Percentiles rank a stretch among this genome's conserved stretches.
These are phyloP conservation scores for Bucco capensis DNA, from an alignment of 2,113 vertebrate genomes.

Conservation along the genomic window DNA sequence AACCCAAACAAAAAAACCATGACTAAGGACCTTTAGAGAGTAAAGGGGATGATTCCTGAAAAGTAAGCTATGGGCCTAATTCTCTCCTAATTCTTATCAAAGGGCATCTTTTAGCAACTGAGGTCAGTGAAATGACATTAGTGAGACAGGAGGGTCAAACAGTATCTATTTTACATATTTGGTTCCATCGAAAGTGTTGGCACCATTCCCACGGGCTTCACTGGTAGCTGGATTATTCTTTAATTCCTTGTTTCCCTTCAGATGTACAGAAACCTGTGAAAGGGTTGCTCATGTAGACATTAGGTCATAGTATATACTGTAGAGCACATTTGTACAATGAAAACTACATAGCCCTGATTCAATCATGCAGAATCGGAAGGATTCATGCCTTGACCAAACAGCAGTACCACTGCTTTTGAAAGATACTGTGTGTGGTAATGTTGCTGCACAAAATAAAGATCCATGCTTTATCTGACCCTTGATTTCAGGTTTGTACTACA, in stretches of 20 bases:
- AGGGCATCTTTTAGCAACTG: background rate
- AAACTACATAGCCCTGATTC: constrained; percentile 31
- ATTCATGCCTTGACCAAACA: constrained; percentile 18
- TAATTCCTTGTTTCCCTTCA: constrained; percentile 59
- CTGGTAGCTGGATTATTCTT: constrained; percentile 41
- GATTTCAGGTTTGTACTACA: background rate
- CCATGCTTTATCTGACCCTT: background rate
- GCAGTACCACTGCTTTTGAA: background rate
- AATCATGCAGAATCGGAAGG: constrained; percentile 47
- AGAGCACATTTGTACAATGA: constrained; percentile 29
- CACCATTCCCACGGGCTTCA: background rate
- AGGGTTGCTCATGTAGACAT: constrained; percentile 45
- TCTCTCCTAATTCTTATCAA: background rate
- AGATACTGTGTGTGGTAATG: background rate
- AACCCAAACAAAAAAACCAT: too few relatives aligned
- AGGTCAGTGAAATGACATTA: background rate
- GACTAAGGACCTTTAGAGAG: background rate
- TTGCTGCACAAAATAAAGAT: background rate
- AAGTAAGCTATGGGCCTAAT: background rate
- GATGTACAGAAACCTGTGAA: constrained; percentile 43
- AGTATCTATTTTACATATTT: background rate
- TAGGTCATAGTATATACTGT: constrained; percentile 41
- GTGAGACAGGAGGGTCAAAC: background rate
- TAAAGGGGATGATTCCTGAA: background rate
- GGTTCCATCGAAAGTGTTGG: background rate